A percentile compares a stretch with the other conserved stretches of the same genome.
These are phyloP conservation scores for Coptodon rendalli DNA, from an alignment of 2,113 vertebrate species.

Conservation along the genomic window DNA sequence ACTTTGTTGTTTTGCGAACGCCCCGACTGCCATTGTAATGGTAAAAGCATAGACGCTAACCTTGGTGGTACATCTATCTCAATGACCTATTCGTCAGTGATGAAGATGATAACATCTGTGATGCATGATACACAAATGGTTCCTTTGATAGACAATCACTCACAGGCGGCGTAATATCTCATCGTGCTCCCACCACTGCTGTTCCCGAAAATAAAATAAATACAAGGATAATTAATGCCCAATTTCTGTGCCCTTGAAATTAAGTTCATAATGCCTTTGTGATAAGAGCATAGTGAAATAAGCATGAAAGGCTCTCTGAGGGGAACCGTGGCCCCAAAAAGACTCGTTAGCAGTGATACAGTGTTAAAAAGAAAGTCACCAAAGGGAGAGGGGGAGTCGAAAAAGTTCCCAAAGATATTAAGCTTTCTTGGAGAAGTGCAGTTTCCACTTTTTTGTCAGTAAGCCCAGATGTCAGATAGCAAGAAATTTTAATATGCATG, in stretches of 20 bases:
- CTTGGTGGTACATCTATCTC: neutral
- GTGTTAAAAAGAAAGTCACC: neutral
- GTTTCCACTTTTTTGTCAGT: neutral
- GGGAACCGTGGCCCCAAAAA: neutral
- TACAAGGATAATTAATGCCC: conserved; percentile 21
- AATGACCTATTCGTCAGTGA: neutral
- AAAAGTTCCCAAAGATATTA: conserved; percentile 1
- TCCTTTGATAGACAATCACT: neutral
- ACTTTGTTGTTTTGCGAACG: neutral
- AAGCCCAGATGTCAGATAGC: conserved; percentile 14
- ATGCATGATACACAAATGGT: neutral
- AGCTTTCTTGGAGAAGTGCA: conserved; percentile 7
- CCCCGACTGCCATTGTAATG: neutral
- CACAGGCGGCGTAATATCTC: neutral
- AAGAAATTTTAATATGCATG: conserved; percentile 4
- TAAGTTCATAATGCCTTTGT: neutral
- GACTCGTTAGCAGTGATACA: neutral
- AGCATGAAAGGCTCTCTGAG: neutral
- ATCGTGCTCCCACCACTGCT: neutral
- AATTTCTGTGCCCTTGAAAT: conserved; percentile 11
- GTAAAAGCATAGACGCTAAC: neutral
- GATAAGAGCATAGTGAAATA: neutral
- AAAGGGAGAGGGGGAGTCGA: neutral
- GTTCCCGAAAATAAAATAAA: neutral
- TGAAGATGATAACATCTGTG: neutral